These are phyloP conservation scores for Rhinophrynus dorsalis DNA, from an alignment of 2,797 vertebrate genomes.

Conservation along the genomic window DNA sequence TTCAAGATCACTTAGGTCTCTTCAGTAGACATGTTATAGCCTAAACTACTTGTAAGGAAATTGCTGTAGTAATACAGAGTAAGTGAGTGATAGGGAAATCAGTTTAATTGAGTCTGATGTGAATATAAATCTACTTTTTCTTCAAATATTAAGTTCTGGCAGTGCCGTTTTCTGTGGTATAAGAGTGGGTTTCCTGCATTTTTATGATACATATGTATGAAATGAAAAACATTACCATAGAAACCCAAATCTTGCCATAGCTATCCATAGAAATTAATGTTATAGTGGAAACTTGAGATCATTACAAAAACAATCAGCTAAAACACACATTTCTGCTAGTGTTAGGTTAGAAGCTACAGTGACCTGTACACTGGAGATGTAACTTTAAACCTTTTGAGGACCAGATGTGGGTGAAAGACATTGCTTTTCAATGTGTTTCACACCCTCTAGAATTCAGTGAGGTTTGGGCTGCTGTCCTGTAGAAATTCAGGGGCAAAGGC, in stretches of 20 bases:
- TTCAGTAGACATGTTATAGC: conserved; percentile 52
- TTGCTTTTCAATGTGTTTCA: too few species aligned
- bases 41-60: conserved; percentile 59
- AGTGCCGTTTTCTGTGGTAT: conserved; percentile 56
- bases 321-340: conserved; percentile 13
- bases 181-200: conserved; percentile 56
- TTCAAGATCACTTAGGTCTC: too few species aligned
- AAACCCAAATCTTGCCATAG: conserved; percentile 58
- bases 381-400: too few species aligned
- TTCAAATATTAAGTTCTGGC: conserved; percentile 66
- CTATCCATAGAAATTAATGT: conserved; percentile 57
- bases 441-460: too few species aligned
- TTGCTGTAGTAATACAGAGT: conserved; percentile 34
- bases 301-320: conserved; percentile 58
- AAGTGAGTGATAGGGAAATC: conserved; percentile 56
- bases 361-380: background rate
- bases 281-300: conserved; percentile 57
- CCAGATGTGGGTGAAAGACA: too few species aligned
- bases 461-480: too few species aligned
- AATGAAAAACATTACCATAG: conserved; percentile 63
- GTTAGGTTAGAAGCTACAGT: background rate
- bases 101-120: conserved; percentile 60
- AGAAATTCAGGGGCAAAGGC: too few species aligned
- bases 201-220: conserved; percentile 64
- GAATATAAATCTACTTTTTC: conserved; percentile 65